These are phyloP conservation scores for Pygathrix nemaeus DNA, from an alignment of 2,113 vertebrate genomes.

Conservation along the genomic window DNA sequence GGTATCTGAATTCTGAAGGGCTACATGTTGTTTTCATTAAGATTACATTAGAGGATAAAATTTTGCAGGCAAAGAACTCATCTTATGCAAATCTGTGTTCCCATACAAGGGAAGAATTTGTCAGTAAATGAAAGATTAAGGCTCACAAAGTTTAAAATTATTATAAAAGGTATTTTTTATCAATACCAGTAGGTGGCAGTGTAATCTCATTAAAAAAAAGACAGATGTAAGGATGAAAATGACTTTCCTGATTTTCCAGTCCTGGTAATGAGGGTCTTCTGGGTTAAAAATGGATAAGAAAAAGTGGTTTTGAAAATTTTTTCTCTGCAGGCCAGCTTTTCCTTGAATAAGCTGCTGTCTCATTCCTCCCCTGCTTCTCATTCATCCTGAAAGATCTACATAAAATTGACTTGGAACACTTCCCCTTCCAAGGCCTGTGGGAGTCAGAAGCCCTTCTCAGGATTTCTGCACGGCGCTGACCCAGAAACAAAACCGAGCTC, in stretches of 20 bases:
- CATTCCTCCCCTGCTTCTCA: neutral
- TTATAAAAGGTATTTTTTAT: neutral
- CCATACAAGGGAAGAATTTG: neutral
- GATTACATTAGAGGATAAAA: neutral
- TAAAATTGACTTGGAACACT: neutral
- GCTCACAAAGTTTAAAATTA: neutral
- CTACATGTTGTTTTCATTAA: neutral
- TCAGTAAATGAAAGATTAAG: constrained; percentile 2
- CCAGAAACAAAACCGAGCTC: constrained; percentile 57
- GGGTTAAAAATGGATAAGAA: constrained; percentile 64
- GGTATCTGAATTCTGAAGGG: neutral
- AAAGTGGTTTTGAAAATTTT: constrained; percentile 46
- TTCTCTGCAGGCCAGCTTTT: neutral
- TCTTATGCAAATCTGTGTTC: neutral
- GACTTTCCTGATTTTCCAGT: constrained; percentile 53
- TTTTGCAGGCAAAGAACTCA: neutral
- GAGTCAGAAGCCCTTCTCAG: neutral
- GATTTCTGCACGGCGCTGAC: constrained; percentile 49
- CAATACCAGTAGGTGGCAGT: constrained; percentile 73
- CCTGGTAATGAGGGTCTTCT: constrained; percentile 55
- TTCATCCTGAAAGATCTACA: constrained; percentile 41
- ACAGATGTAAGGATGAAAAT: neutral
- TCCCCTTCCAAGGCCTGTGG: neutral
- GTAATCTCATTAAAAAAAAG: constrained; percentile 61
- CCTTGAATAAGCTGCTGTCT: constrained; percentile 23